Conservation (phyloP, 2,797 vertebrate species). For the Myotis planiceps region DNA sequence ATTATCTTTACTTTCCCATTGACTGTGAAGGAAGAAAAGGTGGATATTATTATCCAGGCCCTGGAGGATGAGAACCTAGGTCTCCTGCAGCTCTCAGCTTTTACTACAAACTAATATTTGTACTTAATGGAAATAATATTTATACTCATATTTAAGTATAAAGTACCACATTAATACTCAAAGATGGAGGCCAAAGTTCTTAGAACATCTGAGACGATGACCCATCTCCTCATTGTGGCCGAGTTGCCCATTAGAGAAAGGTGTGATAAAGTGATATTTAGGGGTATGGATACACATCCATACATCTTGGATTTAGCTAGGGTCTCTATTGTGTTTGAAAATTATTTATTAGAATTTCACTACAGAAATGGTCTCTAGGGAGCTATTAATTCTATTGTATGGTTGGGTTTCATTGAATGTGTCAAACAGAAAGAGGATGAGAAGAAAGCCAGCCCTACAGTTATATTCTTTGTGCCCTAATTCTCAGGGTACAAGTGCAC, state of each 20-base stretch:
- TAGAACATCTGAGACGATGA: neutral
- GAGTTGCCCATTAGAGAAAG: neutral
- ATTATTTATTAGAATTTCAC: neutral
- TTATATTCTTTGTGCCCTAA: neutral
- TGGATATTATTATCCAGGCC: neutral
- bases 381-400: neutral
- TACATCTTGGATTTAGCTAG: neutral
- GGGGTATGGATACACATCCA: neutral
- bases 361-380: neutral
- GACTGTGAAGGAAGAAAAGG: neutral
- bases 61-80: neutral
- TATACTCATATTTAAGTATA: too few relatives aligned
- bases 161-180: neutral
- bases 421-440: neutral
- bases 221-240: neutral
- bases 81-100: neutral
- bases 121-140: too few relatives aligned
- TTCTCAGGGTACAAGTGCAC: neutral
- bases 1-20: neutral
- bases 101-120: neutral
- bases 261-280: neutral
- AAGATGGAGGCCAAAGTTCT: constrained; percentile 2
- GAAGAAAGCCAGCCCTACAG: neutral
- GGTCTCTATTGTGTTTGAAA: neutral
- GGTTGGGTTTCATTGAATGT: neutral